A percentile compares a stretch with the other conserved stretches of the same genome.
These are phyloP conservation scores for Bombyx mori DNA, from an alignment of 1,140 invertebrate species.

Conservation along the genomic window ASM3026992v2 NC_085107.1:19451001-19451500, in stretches of 20 bases:
- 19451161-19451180: too few species aligned
- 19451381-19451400: constrained; percentile 91
- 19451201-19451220: neutral
- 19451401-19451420: constrained; percentile 91
- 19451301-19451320: constrained; percentile 93
- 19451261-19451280: constrained; percentile 88
- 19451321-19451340: constrained; percentile 98
- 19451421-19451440: constrained; percentile 95
- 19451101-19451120: too few species aligned
- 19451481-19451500: neutral
- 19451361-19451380: constrained; percentile 88
- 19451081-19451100: too few species aligned
- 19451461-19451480: neutral
- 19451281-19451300: constrained; percentile 89
- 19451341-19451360: constrained; percentile 87
- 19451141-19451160: too few species aligned
- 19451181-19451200: too few species aligned
- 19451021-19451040: too few species aligned
- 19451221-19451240: constrained; percentile 43
- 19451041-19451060: too few species aligned
- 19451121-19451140: too few species aligned
- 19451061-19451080: too few species aligned
- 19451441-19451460: neutral
- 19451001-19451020: too few species aligned
- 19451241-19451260: constrained; percentile 82